A percentile compares a stretch with the other conserved stretches of the same genome.
phyloP scores from a whole-genome alignment of 1,140 invertebrate species.

The Rhopalosiphum maidis region DNA sequence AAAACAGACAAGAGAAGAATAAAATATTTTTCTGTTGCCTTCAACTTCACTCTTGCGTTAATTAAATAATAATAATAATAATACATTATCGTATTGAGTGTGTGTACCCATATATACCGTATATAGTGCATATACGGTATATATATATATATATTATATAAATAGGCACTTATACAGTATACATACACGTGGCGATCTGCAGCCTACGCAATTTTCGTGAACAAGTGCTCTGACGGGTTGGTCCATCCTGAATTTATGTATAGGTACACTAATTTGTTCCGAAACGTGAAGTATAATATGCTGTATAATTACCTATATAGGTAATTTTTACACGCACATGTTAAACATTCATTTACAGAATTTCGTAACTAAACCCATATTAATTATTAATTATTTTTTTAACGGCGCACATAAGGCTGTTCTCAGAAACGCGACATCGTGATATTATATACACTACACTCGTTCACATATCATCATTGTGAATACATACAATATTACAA shows the following conservation, averaged over 20 bases:
- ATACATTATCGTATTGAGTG: background rate
- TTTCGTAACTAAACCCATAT: background rate
- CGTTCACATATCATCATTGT: background rate
- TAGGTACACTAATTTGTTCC: background rate
- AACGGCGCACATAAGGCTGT: background rate
- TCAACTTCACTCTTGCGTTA: background rate
- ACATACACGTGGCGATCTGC: background rate
- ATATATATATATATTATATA: background rate
- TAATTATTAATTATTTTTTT: background rate
- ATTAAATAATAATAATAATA: background rate
- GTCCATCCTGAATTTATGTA: background rate
- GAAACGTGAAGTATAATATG: background rate
- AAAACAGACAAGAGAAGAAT: background rate
- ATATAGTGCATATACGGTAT: background rate
- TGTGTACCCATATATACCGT: background rate
- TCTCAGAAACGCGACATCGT: background rate
- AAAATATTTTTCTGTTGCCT: background rate
- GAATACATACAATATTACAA: too few species aligned
- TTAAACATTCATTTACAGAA: background rate
- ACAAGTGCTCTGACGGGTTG: background rate
- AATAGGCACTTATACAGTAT: background rate
- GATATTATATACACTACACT: background rate
- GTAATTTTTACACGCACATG: background rate
- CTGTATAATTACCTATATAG: too few species aligned
- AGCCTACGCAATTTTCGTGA: background rate